Base-by-base conservation (phyloP, 2,797 vertebrate genomes). In the Myripristis murdjan region DNA sequence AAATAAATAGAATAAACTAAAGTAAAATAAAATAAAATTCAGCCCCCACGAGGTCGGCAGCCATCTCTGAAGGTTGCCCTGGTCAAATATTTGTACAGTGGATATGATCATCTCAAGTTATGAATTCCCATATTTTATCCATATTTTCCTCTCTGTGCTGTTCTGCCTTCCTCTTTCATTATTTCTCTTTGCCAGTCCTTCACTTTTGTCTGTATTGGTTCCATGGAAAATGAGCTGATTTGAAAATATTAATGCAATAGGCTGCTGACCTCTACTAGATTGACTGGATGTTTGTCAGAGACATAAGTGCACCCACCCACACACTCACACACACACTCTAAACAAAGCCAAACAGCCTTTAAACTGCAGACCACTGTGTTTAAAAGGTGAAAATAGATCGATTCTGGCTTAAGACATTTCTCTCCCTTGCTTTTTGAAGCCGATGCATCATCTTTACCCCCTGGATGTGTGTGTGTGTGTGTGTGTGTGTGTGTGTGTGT, bases 21-120 rank as follows among this genome's bases (percentile, higher is more conserved):
- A n/a, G n/a, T n/a, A n/a, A n/a, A n/a, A n/a, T n/a, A 35, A 35
- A 35, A 35, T 18, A 64, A 69, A 64, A 73, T 60, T 18, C 6
- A 26, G 35, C 37, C 16, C 24, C 33, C 11, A 62, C 31, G 81
- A 83, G 18, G 22, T 70, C 41, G 5, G 10, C 43, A 37, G 52
- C 39, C 72, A 53, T 33, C 52, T 68, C 16, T 65, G 61, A 85
- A 82, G 73, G 58, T 41, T 43, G n/a, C 22, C 14, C 23, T 31
- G 26, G 51, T 77, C 52, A 77, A 75, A 84, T 81, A 81, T 82
- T 76, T 68, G 65, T 23, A 26, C 54, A 35, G 66, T 16, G 43
- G 22, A 66, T 65, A 16, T 76, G 47, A 68, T 80, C 20, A 46
- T 81, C 63, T 53, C 63, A 46, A 62, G 55, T 59, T 53, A n/a